Evolutionary conservation across 2,113 vertebrate genomes (phyloP).

Genomic region (Mormyrus iriodes): DNA sequence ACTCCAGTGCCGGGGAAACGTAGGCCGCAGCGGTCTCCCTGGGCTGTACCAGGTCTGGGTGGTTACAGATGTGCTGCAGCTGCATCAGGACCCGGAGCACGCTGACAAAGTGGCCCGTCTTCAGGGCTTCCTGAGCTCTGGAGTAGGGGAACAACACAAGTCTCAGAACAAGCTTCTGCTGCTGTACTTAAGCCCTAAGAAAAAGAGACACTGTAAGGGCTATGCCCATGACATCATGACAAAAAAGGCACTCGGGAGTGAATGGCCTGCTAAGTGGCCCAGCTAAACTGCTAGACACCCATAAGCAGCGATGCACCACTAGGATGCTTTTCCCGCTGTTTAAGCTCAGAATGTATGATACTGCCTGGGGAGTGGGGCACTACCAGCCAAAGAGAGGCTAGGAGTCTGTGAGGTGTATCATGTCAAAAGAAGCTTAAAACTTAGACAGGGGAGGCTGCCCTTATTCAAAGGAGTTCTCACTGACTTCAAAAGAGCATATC

Average conservation of each 20-base stretch:
- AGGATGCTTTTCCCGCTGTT: background rate
- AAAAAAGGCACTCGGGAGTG: background rate
- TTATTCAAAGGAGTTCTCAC: background rate
- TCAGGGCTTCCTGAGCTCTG: constrained; percentile 83
- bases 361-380: background rate
- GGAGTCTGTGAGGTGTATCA: background rate
- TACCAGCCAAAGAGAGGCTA: background rate
- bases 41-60: constrained; percentile 78
- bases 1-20: constrained; percentile 66
- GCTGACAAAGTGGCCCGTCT: constrained; percentile 86
- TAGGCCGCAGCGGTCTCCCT: constrained; percentile 67
- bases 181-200: background rate
- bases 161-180: background rate
- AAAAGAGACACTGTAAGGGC: background rate
- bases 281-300: background rate
- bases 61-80: constrained; percentile 84
- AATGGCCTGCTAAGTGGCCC: background rate
- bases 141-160: constrained; percentile 4
- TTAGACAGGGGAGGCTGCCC: background rate
- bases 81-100: constrained; percentile 86
- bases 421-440: background rate
- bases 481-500: background rate
- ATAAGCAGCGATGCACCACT: background rate
- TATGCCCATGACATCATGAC: background rate
- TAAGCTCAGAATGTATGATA: background rate